phyloP scores from a whole-genome alignment of 2,113 vertebrate genomes.

The Scalopus aquaticus region DNA sequence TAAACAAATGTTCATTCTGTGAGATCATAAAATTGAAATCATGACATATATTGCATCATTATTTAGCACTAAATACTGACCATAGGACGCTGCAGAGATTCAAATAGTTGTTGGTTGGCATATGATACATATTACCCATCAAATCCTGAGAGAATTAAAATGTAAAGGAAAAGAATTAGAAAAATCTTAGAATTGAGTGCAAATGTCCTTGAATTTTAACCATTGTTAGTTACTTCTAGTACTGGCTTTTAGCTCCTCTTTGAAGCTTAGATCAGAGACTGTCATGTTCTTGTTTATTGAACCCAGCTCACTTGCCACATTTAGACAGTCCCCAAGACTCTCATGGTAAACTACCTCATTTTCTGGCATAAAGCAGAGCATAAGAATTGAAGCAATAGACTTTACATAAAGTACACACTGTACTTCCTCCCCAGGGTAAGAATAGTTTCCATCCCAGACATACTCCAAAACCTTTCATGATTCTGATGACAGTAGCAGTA shows the following conservation, averaged over 20 bases:
- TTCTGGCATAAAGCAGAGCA: slow-evolving; percentile 21
- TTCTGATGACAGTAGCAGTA: slow-evolving; percentile 46
- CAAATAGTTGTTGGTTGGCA: not conserved
- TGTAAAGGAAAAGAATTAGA: not conserved
- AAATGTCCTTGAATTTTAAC: slow-evolving; percentile 9
- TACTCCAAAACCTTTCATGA: slow-evolving; percentile 54
- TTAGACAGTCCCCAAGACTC: not conserved
- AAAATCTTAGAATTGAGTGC: not conserved
- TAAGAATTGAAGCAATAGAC: slow-evolving; percentile 34
- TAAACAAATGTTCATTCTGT: slow-evolving; percentile 27
- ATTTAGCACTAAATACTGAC: not conserved
- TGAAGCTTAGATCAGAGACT: slow-evolving; percentile 7
- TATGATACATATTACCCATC: not conserved
- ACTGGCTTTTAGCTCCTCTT: not conserved
- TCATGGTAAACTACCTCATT: slow-evolving; percentile 8
- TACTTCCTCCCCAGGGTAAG: slow-evolving; percentile 50
- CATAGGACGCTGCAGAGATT: not conserved
- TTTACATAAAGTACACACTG: slow-evolving; percentile 53
- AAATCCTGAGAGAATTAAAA: not conserved
- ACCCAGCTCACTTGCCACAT: slow-evolving; percentile 2
- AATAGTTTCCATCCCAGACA: slow-evolving; percentile 53
- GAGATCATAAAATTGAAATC: slow-evolving; percentile 22
- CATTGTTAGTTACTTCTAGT: not conserved
- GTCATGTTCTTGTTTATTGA: slow-evolving; percentile 15
- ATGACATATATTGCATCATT: not conserved